Conservation (phyloP, 2,113 vertebrate genomes). For the Semnornis frantzii region DNA sequence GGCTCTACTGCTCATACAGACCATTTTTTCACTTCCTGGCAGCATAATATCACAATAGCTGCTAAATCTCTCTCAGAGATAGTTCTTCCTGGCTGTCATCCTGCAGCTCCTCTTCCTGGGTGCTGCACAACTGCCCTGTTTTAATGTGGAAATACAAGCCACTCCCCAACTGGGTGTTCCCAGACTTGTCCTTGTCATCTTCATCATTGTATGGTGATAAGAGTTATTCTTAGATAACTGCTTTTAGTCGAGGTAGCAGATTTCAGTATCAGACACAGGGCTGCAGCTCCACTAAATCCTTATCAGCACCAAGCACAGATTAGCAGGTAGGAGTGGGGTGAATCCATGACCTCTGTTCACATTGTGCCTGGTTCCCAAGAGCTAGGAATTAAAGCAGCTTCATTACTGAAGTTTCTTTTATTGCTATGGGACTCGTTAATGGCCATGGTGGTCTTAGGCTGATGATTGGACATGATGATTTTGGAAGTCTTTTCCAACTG, state of each 20-base stretch:
- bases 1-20: background rate
- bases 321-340: background rate
- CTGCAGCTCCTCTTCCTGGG: fast-evolving
- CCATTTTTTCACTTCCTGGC: background rate
- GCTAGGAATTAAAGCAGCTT: background rate
- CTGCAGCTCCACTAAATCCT: background rate
- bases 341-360: background rate
- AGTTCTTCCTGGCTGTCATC: background rate
- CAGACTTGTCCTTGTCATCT: background rate
- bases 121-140: background rate
- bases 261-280: background rate
- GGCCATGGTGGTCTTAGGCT: too few species aligned
- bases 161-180: background rate
- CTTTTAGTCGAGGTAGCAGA: background rate
- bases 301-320: background rate
- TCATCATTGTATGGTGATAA: background rate
- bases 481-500: too few species aligned
- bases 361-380: background rate
- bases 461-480: too few species aligned
- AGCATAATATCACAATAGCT: background rate
- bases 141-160: background rate
- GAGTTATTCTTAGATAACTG: background rate
- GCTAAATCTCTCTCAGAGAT: background rate
- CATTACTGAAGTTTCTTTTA: background rate
- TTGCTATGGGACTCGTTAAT: background rate